Percentiles rank a stretch among this genome's conserved stretches.
phyloP scores from a whole-genome alignment of 2,113 vertebrate species.

The Pomatostomus ruficeps region DNA sequence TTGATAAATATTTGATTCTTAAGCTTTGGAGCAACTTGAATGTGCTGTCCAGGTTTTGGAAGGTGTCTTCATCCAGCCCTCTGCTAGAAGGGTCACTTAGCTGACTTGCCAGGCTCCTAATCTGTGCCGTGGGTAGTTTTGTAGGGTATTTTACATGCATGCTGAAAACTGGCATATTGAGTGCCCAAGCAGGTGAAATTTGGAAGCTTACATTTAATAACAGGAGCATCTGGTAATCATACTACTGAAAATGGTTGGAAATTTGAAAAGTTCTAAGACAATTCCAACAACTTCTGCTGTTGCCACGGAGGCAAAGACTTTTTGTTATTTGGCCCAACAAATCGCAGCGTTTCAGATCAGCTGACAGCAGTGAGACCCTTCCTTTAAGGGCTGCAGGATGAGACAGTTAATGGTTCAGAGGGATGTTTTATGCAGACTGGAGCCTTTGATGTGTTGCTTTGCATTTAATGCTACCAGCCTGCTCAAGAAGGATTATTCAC shows the following conservation, averaged over 20 bases:
- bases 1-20: background rate
- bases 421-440: background rate
- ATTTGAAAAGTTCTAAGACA: background rate
- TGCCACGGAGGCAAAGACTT: background rate
- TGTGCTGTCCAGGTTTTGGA: background rate
- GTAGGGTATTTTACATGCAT: background rate
- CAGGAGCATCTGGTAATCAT: background rate
- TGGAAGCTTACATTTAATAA: background rate
- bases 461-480: background rate
- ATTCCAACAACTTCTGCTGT: background rate
- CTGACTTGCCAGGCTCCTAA: background rate
- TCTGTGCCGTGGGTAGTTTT: background rate
- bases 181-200: background rate
- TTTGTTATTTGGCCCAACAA: background rate
- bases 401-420: background rate
- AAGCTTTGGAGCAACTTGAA: background rate
- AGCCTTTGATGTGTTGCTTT: background rate
- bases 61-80: background rate
- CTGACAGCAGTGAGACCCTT: background rate
- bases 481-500: background rate
- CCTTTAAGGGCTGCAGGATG: background rate
- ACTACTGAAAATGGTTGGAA: background rate
- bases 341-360: background rate
- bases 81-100: background rate
- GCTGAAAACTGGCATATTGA: background rate